A percentile compares a stretch with the other conserved stretches of the same genome.
These are phyloP conservation scores for Lagria hirta DNA, from an alignment of 2,888 invertebrate genomes.

Conservation along the genomic window DNA sequence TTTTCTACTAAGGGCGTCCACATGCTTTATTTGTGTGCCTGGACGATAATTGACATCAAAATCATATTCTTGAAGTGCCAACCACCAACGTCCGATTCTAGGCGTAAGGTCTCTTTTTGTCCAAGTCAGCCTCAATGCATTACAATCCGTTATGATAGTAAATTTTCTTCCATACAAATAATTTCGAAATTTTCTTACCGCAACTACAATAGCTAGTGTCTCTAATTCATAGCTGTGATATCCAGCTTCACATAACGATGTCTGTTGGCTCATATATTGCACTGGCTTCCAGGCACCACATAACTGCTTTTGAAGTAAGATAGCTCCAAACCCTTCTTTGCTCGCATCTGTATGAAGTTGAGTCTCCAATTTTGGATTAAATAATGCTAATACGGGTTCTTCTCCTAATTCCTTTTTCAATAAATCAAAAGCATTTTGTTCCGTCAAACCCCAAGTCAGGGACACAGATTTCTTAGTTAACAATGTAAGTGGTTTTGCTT, in stretches of 20 bases:
- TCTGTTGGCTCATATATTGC: slow-evolving; percentile 42
- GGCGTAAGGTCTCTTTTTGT: slow-evolving; percentile 41
- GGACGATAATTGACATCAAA: slow-evolving; percentile 29
- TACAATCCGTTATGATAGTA: slow-evolving; percentile 41
- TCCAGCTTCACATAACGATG: slow-evolving; percentile 36
- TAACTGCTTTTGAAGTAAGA: slow-evolving; percentile 41
- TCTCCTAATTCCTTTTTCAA: no score
- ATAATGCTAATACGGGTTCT: no score
- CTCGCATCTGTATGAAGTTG: slow-evolving; percentile 45
- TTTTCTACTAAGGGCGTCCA: slow-evolving; percentile 40
- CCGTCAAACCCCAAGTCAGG: no score
- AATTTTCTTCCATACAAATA: slow-evolving; percentile 39
- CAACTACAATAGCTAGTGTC: slow-evolving; percentile 36
- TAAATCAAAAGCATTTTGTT: no score
- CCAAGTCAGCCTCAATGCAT: slow-evolving; percentile 36
- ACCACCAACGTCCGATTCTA: slow-evolving; percentile 39
- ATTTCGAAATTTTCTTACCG: slow-evolving; percentile 36
- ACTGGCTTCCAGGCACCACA: slow-evolving; percentile 40
- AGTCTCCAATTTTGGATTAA: no score
- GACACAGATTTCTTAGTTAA: no score
- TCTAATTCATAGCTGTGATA: slow-evolving; percentile 47
- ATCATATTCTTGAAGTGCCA: slow-evolving; percentile 33
- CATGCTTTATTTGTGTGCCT: slow-evolving; percentile 37
- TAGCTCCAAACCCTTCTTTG: slow-evolving; percentile 38
- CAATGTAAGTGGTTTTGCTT: no score